phyloP scores from a whole-genome alignment of 2,797 vertebrate species.

The Tarsius wallacei region DNA sequence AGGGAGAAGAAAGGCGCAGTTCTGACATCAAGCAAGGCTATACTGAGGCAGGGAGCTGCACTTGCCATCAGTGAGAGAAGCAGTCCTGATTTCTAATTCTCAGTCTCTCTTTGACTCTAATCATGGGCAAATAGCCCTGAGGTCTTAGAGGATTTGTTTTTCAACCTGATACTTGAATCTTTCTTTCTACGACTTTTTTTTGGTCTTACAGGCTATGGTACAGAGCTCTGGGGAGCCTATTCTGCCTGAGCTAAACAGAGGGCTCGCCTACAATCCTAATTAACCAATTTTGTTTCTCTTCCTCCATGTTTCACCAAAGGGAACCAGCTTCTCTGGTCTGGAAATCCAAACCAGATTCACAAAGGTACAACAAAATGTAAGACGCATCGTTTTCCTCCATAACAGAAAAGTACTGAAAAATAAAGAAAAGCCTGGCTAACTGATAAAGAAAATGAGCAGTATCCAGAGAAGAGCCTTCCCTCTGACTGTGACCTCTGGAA shows the following conservation, averaged over 20 bases:
- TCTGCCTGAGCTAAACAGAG: not conserved
- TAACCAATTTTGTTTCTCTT: not conserved
- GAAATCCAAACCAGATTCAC: not conserved
- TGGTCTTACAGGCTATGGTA: too few species aligned
- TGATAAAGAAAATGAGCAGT: not conserved
- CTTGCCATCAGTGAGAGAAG: not conserved
- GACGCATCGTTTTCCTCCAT: not conserved
- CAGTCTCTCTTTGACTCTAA: not conserved
- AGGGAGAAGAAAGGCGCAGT: not conserved
- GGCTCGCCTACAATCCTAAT: not conserved
- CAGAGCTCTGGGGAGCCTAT: not conserved
- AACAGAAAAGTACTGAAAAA: not conserved
- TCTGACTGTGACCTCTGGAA: not conserved
- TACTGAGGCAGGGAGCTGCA: rapidly evolving
- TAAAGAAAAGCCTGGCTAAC: not conserved
- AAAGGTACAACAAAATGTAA: not conserved
- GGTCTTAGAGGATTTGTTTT: not conserved
- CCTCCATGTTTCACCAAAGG: not conserved
- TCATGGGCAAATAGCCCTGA: not conserved
- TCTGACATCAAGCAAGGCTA: rapidly evolving
- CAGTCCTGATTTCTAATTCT: not conserved
- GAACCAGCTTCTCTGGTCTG: not conserved
- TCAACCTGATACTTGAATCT: not conserved
- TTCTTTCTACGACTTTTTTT: not conserved
- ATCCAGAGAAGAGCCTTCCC: not conserved